Base-by-base conservation (phyloP, 2,797 vertebrate species). In the Hoplostethus mediterraneus region DNA sequence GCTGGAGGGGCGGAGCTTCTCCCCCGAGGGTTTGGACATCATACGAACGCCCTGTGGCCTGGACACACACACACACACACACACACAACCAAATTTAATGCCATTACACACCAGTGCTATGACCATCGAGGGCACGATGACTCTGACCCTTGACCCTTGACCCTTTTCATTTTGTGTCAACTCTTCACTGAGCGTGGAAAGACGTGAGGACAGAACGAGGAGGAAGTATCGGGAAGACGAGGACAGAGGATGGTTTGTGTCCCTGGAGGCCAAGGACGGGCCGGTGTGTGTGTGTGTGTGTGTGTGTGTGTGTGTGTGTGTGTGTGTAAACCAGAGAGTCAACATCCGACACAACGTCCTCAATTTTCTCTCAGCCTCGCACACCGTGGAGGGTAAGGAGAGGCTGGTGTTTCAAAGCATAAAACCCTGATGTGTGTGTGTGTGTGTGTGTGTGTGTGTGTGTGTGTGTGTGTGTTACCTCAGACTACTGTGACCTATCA, bases 1-100 rank as follows among this genome's bases (percentile, higher is more conserved):
- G 93, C 96, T 98, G 91, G 96, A 96, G n/a, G 95, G 96, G 84
- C 95, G 95, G 9, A 89, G 76, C 91, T 95, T 95, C 92, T 94
- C 95, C 61, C 87, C 84, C 40, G 89, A 88, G 30, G 94, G 93
- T 84, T 92, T 96, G 74, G 93, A 95, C 84, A 87, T 88, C 93
- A 96, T 96, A 81, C 84, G 94, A 66, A 79, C 25, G 66, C 88
- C 93, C 87, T 92, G 94, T 48, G 92, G 90, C 84, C 97, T 98
- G 89, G 61, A 80, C 48, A 71, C 8, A 69, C n/a, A 75, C 11
- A 69, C 36, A 71, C 49, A 13, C 1, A 67, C 52, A 77, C 47
- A 72, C 56, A 60, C 59, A 79, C 44, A 65, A 48, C 21, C 21
- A 10, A 49, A 6, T 21, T 21, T 21, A 51, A 28, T 10, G 42